Conservation (phyloP, 2,797 vertebrate genomes). For the Threskiornis aethiopicus region DNA sequence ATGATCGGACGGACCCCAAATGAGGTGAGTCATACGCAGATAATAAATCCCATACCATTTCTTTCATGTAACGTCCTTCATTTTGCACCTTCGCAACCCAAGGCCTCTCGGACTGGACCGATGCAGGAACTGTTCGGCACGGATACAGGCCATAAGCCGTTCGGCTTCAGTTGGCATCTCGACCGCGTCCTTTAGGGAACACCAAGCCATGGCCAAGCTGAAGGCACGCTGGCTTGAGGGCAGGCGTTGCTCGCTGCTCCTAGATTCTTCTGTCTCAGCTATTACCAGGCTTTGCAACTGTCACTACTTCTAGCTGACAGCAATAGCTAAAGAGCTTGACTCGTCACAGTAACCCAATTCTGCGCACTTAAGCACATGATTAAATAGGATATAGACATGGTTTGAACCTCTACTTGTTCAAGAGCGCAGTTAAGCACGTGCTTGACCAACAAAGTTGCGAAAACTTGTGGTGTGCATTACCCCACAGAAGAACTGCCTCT, state of each 20-base stretch:
- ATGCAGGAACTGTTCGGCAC: background rate
- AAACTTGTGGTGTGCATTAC: background rate
- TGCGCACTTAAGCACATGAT: background rate
- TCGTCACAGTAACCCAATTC: background rate
- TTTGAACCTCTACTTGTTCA: background rate
- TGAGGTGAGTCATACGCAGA: background rate
- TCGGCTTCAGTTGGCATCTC: background rate
- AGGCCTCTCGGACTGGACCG: background rate
- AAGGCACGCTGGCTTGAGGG: background rate
- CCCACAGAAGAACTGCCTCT: accelerated
- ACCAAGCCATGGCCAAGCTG: background rate
- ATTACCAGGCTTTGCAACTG: background rate
- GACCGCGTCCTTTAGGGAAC: background rate
- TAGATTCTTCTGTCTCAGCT: accelerated
- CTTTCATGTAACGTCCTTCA: background rate
- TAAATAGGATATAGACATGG: background rate
- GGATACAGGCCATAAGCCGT: accelerated
- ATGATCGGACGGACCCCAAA: background rate
- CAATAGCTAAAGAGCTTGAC: background rate
- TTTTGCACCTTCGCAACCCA: background rate
- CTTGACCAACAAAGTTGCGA: background rate
- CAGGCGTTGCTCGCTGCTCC: background rate
- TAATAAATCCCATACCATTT: background rate
- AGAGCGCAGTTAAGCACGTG: background rate
- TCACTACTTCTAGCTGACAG: background rate